Base-by-base conservation (phyloP, 2,113 vertebrate species). In the Thunnus maccoyii region DNA sequence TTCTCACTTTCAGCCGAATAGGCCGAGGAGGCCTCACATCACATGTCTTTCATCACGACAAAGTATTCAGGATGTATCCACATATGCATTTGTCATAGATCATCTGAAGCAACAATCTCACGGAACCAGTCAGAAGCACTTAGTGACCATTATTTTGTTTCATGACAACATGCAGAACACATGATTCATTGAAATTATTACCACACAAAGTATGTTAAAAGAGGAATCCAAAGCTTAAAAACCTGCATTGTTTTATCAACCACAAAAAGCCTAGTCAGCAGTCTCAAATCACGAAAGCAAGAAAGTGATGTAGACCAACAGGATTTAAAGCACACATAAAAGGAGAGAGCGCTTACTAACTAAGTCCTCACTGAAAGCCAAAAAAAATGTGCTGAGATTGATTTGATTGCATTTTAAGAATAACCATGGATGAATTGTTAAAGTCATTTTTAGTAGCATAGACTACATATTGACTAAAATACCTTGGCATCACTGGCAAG, bases 1-100 rank as follows among this genome's bases (percentile, higher is more conserved):
- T 71, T 86, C 56, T 76, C 70, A 57, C 63, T 72, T 11, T 81
- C 72, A 79, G 56, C 32, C 72, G 58, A 79, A 48, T n/a, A n/a
- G 36, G 5, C 69, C 4, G 10, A 22, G 41, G n/a, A 25, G 44
- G 60, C 20, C 50, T 66, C 4, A 3, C 14, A 65, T 77, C 69
- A 67, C 72, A 67, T 51, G 70, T 44, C 51, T 73, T 62, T 66
- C 12, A 54, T 74, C 61, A 72, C 14, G 47, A 30, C 27, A 9
- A 75, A 36, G 16, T 57, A 4, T 44, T 78, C 32, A 61, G 60
- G 51, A 77, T 86, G 16, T 56, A 48, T 61, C 30, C 13, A 41
- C 48, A 12, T 68, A 20, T 51, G 20, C 9, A 7, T 66, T 52
- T 56, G 17, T 66, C 27, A 27, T 0, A 50, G 30, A 10, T 52